Conservation (phyloP, 1,140 invertebrate species). For the Brachystomella parvula region DNA sequence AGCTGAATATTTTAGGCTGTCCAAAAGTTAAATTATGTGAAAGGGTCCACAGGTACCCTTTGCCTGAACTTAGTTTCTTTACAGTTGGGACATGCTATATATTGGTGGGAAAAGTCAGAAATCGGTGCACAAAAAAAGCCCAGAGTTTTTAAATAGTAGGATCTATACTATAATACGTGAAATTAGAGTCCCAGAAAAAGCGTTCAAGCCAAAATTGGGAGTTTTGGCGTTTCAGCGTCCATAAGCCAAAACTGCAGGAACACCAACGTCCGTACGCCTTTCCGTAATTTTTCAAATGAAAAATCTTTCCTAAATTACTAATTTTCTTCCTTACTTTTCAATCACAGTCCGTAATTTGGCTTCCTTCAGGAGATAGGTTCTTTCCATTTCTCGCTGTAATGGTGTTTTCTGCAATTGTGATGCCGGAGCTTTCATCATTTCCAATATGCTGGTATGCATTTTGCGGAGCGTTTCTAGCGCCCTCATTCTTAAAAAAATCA, state of each 20-base stretch:
- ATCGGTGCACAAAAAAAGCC: too few relatives aligned
- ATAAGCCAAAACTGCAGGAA: neutral
- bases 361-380: conserved; percentile 7
- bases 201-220: too few relatives aligned
- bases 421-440: neutral
- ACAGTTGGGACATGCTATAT: too few relatives aligned
- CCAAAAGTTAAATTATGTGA: too few relatives aligned
- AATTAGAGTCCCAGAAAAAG: too few relatives aligned
- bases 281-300: neutral
- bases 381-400: neutral
- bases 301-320: neutral
- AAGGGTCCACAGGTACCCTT: too few relatives aligned
- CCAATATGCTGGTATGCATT: neutral
- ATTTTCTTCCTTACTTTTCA: conserved; percentile 13
- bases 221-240: neutral
- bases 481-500: too few relatives aligned
- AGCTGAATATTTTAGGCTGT: too few relatives aligned
- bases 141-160: too few relatives aligned
- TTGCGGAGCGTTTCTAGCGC: neutral
- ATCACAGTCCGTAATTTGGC: neutral
- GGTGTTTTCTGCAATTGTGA: neutral
- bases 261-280: neutral
- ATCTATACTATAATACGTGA: too few relatives aligned
- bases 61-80: too few relatives aligned
- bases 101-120: too few relatives aligned